Evolutionary conservation across 2,113 vertebrate genomes (phyloP).

Genomic region (Corythornis vintsioides): DNA sequence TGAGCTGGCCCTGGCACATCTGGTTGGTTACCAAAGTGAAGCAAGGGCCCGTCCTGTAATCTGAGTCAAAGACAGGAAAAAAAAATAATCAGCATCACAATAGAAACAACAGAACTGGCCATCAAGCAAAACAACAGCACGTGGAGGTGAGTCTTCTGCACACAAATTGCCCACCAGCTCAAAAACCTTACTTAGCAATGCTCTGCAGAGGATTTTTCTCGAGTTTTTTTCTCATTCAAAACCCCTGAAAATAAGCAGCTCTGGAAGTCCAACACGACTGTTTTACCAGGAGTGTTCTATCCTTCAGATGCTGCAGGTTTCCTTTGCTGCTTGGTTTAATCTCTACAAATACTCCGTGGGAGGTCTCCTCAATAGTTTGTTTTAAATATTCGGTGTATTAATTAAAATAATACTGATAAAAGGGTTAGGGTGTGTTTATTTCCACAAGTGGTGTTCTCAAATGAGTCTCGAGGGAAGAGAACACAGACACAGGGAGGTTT

Average conservation of each 20-base stretch:
- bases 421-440: neutral
- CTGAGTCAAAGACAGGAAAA: constrained; percentile 74
- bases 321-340: neutral
- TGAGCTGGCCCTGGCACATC: constrained; percentile 99
- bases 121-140: neutral
- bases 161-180: neutral
- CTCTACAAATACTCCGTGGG: neutral
- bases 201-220: neutral
- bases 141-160: neutral
- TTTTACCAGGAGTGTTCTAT: neutral
- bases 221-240: neutral
- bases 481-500: neutral
- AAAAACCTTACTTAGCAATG: neutral
- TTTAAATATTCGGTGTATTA: neutral
- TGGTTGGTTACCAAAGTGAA: constrained; percentile 95
- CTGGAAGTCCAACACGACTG: neutral
- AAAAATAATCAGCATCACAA: constrained; percentile 12
- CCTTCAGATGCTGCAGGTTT: neutral
- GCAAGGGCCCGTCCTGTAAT: constrained; percentile 97
- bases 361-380: neutral
- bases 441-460: neutral
- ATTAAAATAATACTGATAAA: constrained; percentile 14
- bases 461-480: neutral
- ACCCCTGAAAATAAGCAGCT: neutral
- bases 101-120: neutral